phyloP scores from a whole-genome alignment of 37 sponge, comb jelly and placozoan species.

The Theonella swinhoei region DNA sequence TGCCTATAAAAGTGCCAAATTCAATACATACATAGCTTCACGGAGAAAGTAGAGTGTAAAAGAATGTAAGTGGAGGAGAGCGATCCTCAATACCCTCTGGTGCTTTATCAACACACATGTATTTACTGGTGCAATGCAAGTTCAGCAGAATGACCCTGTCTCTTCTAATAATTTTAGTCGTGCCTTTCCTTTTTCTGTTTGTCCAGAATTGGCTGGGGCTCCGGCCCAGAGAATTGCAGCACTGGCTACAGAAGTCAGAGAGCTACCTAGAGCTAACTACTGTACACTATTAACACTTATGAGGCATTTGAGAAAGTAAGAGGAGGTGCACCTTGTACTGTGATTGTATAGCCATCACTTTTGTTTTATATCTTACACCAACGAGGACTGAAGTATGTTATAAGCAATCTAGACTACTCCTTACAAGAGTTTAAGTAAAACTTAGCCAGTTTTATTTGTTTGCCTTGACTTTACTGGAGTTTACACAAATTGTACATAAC shows the following conservation, averaged over 20 bases:
- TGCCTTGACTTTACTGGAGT: too few relatives aligned
- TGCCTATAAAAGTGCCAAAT: too few relatives aligned
- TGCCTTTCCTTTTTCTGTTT: background rate
- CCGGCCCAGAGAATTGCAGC: constrained; percentile 43
- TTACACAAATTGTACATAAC: too few relatives aligned
- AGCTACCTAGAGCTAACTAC: constrained; percentile 70
- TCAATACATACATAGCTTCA: background rate
- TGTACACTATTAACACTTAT: constrained; percentile 59
- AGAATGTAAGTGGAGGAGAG: too few relatives aligned
- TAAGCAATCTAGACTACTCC: too few relatives aligned
- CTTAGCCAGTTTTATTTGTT: too few relatives aligned
- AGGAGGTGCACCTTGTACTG: background rate
- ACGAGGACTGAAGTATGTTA: too few relatives aligned
- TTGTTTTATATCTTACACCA: background rate
- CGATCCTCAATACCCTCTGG: too few relatives aligned
- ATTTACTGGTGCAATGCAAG: background rate
- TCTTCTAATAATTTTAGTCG: background rate
- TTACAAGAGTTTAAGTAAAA: too few relatives aligned
- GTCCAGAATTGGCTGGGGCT: background rate
- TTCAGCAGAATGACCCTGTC: too few relatives aligned
- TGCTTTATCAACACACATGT: background rate
- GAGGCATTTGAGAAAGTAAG: constrained; percentile 72
- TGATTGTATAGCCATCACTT: too few relatives aligned
- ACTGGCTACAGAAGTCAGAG: constrained; percentile 41
- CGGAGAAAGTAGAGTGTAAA: background rate